Percentiles rank a stretch among this genome's conserved stretches.
Evolutionary conservation across 2,888 invertebrate species (phyloP).

Genomic region (Melinopterus prodromus): DNA sequence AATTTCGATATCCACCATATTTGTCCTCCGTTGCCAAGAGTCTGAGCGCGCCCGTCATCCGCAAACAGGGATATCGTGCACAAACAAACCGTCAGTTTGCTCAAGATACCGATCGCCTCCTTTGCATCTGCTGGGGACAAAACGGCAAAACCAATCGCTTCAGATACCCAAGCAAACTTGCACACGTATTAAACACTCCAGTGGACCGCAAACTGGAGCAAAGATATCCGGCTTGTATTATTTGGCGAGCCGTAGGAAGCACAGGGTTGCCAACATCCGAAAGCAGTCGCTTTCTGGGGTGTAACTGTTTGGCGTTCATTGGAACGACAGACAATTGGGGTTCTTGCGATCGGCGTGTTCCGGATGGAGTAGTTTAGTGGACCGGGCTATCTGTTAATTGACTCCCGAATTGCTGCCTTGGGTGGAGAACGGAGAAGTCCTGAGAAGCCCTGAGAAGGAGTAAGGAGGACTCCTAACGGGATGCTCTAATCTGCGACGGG

Average conservation of each 20-base stretch:
- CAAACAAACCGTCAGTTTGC: neutral
- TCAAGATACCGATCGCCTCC: neutral
- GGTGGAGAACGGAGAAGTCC: neutral
- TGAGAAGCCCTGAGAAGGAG: neutral
- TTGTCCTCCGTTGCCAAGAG: neutral
- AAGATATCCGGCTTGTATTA: neutral
- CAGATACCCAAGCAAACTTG: neutral
- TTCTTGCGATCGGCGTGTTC: neutral
- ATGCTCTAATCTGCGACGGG: neutral
- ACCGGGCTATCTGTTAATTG: neutral
- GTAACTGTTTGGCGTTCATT: neutral
- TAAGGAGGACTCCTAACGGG: neutral
- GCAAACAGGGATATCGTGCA: neutral
- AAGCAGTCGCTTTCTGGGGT: neutral
- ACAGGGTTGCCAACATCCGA: neutral
- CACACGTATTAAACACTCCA: neutral
- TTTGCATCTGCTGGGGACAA: neutral
- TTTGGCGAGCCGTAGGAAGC: neutral
- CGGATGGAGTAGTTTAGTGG: conserved; percentile 4
- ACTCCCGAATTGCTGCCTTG: neutral
- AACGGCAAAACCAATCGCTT: neutral
- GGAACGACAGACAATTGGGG: neutral
- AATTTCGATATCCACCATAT: neutral
- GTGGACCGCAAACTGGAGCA: neutral
- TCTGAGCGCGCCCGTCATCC: neutral